Base-by-base conservation (phyloP, 2,888 invertebrate species). In the Drosophila helvetica region DNA sequence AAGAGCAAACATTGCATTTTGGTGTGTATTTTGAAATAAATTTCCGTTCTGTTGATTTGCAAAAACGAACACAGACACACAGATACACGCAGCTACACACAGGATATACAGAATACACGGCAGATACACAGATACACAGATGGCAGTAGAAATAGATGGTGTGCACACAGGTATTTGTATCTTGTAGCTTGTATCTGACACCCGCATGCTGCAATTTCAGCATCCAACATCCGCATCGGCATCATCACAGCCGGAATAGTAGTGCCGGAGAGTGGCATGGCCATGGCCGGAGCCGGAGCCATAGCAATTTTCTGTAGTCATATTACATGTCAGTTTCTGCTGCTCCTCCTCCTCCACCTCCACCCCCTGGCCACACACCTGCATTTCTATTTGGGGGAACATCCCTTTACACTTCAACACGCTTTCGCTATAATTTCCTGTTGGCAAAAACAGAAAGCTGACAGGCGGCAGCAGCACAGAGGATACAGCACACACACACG, bases 1-100 rank as follows among this genome's bases (percentile, higher is more conserved):
- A 60, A 63, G 12, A 27, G 72, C 61, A 66, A 61, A 74, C 60
- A 78, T 61, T 50, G 67, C 48, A 81, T 74, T 71, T 78, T 69
- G 38, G 38, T 38, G 67, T 65, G 77, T 76, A 83, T 86, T 86
- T 85, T 71, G 80, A 86, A 86, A 84, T 86, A 83, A 86, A 88
- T 85, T 85, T 88, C 85, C 88, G 84, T 83, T 75, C 51, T 79
- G 84, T 86, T 86, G 88, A 88, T 83, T 88, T 81, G 79, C 71
- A 59, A 72, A 77, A 53, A 64, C n/a, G 38, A 38, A 59, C 53
- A 67, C 62, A 71, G 64, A 69, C 51, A 22, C 22, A 22, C 22
- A 5, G 27, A 27, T 0, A 8, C 25, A 25, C 8, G 8, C 25
- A 25, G 6, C 25, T 25, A 25, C 6, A 33, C 33, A 53, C 18